Evolutionary conservation across 2,888 invertebrate genomes (phyloP).

Genomic region (Hirtodrosophila histrioides): DNA sequence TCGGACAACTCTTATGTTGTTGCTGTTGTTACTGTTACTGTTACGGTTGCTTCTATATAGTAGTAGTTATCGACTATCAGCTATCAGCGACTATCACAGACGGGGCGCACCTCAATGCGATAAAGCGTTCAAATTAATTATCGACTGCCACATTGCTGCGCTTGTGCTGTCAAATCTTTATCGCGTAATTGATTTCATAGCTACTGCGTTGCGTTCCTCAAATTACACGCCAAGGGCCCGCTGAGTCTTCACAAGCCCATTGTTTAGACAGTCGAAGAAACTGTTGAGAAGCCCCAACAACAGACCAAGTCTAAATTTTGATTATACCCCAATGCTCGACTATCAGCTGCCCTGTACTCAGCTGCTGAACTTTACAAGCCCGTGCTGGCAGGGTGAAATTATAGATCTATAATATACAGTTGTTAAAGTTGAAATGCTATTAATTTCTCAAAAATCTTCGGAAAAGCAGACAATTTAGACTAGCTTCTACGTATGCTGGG

Average conservation of each 20-base stretch:
- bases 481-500: no score
- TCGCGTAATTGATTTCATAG: constrained; percentile 81
- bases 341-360: constrained; percentile 11
- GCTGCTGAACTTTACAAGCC: no score
- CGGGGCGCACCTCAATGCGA: constrained; percentile 74
- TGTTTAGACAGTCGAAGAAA: constrained; percentile 65
- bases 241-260: constrained; percentile 39
- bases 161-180: constrained; percentile 81
- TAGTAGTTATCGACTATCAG: constrained; percentile 55
- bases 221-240: constrained; percentile 65
- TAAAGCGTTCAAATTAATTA: constrained; percentile 81
- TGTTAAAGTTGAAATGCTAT: no score
- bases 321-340: background rate
- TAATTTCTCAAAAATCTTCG: no score
- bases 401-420: no score
- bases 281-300: constrained; percentile 26
- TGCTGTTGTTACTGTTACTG: constrained; percentile 11
- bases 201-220: constrained; percentile 78
- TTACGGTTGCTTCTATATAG: constrained; percentile 10
- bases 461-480: no score
- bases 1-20: constrained; percentile 48
- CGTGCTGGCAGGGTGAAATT: no score
- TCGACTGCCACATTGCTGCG: constrained; percentile 77
- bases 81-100: constrained; percentile 63
- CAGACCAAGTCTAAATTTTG: constrained; percentile 4